A percentile compares a stretch with the other conserved stretches of the same genome.
Conservation (phyloP, 1,140 invertebrate species). For the Sarcophaga peregrina region DNA sequence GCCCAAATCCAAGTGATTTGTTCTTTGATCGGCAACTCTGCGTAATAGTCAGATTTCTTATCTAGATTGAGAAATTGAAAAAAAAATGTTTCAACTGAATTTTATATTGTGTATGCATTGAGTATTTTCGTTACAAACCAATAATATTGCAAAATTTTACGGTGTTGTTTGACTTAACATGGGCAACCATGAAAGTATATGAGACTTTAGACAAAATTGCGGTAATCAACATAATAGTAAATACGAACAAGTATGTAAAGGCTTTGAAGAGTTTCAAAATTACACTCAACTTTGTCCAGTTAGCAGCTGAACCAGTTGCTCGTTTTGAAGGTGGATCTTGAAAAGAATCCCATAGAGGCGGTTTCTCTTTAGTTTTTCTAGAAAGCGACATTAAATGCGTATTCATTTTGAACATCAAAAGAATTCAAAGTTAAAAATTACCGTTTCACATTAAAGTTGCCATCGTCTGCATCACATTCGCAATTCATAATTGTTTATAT, state of each 20-base stretch:
- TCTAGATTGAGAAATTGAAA: background rate
- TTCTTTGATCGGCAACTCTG: constrained; percentile 79
- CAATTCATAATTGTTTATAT: constrained; percentile 9
- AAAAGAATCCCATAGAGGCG: constrained; percentile 58
- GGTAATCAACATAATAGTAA: constrained; percentile 80
- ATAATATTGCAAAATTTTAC: constrained; percentile 80
- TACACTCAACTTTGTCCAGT: constrained; percentile 83
- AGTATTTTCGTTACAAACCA: constrained; percentile 50
- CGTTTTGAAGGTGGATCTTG: constrained; percentile 85
- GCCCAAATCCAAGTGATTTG: constrained; percentile 93
- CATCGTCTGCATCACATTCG: constrained; percentile 28
- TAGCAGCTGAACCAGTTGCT: constrained; percentile 87
- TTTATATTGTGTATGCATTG: too few relatives aligned
- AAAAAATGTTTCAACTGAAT: too few relatives aligned
- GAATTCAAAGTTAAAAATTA: background rate
- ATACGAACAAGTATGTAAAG: constrained; percentile 83
- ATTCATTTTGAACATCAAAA: background rate
- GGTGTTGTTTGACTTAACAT: constrained; percentile 76
- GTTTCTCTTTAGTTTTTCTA: constrained; percentile 45
- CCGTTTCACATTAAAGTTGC: constrained; percentile 35
- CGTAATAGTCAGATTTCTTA: constrained; percentile 32
- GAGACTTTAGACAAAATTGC: constrained; percentile 86
- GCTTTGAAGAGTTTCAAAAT: constrained; percentile 87
- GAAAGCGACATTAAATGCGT: background rate
- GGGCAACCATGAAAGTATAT: constrained; percentile 91